Base-by-base conservation (phyloP, 2,113 vertebrate genomes). In the Oenanthe melanoleuca region DNA sequence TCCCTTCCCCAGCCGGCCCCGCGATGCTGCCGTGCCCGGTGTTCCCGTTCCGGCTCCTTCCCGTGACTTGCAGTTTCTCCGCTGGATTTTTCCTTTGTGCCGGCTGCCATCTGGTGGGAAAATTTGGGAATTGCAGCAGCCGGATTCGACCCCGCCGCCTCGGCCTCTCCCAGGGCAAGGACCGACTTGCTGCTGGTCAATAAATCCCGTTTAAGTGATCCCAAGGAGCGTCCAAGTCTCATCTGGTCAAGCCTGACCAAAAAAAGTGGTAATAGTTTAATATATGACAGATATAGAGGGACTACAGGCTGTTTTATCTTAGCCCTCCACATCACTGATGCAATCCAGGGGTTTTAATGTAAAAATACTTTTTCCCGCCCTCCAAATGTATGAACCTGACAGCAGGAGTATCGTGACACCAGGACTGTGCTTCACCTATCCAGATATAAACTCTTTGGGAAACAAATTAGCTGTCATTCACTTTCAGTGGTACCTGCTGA, bases 41-140 rank as follows among this genome's bases (percentile, higher is more conserved):
- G 15, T 11, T 78, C 40, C 63, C 22, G 14, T 33, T 5, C 31
- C 5, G 0, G 26, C 37, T 28, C 65, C 66, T 38, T 31, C 4
- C 38, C 18, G 24, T 77, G 92, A 88, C 81, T 82, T 79, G 89
- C 84, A 65, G 2, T 20, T 17, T 49, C 6, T 2, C n/a, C 8
- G 0, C 23, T 25, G 19, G 1, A 0, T 28, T 49, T 94, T 96
- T n/a, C 28, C 73, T 73, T 67, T 84, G 95, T 59, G 53, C 38
- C 38, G 45, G 47, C 92, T 93, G 95, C 97, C 92, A 95, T 97
- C 98, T 49, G 93, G 72, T 81, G 98, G 91, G 5, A 0, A 1
- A 1, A 2, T 20, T 5, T 0, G 1, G 17, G 37, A 8, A 65
- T 64, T 86, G 53, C 91, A 89, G 57, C 37, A 15, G 22, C 15